phyloP scores from a whole-genome alignment of 1,140 invertebrate genomes.

The Sipha flava region DNA sequence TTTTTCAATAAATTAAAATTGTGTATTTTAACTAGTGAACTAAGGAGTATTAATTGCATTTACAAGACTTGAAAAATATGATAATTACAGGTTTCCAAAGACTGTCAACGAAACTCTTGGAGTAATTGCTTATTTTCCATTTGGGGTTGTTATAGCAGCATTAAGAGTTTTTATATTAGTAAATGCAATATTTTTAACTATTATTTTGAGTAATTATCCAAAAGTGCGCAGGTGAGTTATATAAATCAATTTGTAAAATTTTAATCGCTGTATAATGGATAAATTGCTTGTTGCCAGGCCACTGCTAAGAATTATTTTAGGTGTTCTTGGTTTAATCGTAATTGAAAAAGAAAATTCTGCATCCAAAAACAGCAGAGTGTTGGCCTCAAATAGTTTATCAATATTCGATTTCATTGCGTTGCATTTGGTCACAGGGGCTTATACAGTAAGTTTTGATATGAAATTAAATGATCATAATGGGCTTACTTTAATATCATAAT shows the following conservation, averaged over 20 bases:
- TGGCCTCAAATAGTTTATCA: constrained; percentile 50
- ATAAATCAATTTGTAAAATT: not conserved
- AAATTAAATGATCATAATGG: not conserved
- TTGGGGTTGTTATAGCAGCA: not conserved
- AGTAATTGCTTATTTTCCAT: constrained; percentile 14
- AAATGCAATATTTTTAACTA: constrained; percentile 1
- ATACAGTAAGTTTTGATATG: constrained; percentile 43
- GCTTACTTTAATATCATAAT: not conserved
- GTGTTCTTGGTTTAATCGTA: constrained; percentile 8
- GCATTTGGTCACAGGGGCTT: constrained; percentile 46
- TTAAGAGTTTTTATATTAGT: constrained; percentile 1
- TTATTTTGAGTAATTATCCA: not conserved
- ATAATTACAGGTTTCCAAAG: constrained; percentile 1
- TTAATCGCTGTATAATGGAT: not conserved
- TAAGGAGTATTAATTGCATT: not conserved
- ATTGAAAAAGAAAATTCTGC: constrained; percentile 11
- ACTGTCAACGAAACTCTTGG: not conserved
- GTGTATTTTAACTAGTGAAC: not conserved
- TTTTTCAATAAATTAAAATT: not conserved
- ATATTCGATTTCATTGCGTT: constrained; percentile 50
- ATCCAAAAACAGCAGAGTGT: constrained; percentile 38
- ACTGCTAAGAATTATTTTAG: not conserved
- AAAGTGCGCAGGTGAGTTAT: not conserved
- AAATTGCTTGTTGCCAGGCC: not conserved
- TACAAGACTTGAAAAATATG: not conserved